Percentiles rank a stretch among this genome's conserved stretches.
Conservation (phyloP, 2,113 vertebrate species). For the Petromus typicus region DNA sequence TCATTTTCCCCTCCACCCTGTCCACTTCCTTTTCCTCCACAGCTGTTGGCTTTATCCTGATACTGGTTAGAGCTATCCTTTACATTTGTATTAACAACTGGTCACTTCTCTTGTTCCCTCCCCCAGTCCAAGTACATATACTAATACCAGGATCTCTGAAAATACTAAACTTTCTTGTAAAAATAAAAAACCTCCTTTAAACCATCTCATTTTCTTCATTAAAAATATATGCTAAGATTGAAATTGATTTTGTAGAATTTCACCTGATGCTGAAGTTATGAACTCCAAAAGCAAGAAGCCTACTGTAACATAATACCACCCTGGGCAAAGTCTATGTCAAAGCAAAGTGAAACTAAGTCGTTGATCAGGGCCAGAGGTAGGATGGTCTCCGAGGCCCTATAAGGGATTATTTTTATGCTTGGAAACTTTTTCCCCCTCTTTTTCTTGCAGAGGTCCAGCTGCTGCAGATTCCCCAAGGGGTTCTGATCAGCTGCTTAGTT, state of each 20-base stretch:
- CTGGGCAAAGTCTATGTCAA: background rate
- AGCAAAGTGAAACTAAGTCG: constrained; percentile 53
- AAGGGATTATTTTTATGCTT: constrained; percentile 37
- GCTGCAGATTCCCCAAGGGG: constrained; percentile 35
- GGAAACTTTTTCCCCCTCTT: background rate
- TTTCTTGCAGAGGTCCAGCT: constrained; percentile 48
- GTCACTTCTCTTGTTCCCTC: constrained; percentile 38
- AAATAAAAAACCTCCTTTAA: constrained; percentile 58
- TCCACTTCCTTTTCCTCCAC: constrained; percentile 73
- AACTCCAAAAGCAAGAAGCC: constrained; percentile 65
- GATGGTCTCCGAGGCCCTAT: background rate
- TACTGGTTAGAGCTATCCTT: constrained; percentile 72
- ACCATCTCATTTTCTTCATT: constrained; percentile 39
- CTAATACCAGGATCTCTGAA: constrained; percentile 4
- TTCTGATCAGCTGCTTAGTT: constrained; percentile 71
- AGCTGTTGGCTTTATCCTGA: constrained; percentile 74
- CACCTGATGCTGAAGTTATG: constrained; percentile 22
- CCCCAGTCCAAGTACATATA: background rate
- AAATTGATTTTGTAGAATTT: constrained; percentile 53
- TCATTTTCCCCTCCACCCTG: constrained; percentile 57
- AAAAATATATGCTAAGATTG: constrained; percentile 44
- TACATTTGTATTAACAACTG: constrained; percentile 76
- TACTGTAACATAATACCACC: constrained; percentile 15
- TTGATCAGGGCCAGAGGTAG: background rate
- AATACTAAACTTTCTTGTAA: constrained; percentile 30